Percentiles rank a stretch among this genome's conserved stretches.
phyloP scores from a whole-genome alignment of 2,113 vertebrate genomes.

The Silurus asotus region DNA sequence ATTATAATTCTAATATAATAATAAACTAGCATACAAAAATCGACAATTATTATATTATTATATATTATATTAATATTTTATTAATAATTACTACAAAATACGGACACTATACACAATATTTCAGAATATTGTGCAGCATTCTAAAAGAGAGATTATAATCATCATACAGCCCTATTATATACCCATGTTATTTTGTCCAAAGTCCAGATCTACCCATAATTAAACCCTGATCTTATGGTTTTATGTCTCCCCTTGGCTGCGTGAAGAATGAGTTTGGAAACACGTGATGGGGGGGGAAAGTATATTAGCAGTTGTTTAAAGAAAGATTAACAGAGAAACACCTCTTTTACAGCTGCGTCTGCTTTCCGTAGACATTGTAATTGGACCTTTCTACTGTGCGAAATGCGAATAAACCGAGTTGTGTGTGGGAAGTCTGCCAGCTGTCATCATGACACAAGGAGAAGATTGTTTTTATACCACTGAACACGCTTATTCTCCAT shows the following conservation, averaged over 20 bases:
- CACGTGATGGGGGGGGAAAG: background rate
- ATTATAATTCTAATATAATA: background rate
- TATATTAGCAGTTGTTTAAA: background rate
- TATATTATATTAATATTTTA: no score
- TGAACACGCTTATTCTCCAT: background rate
- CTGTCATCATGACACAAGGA: background rate
- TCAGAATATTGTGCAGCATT: background rate
- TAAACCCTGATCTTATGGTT: background rate
- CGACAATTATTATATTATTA: no score
- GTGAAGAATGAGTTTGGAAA: background rate
- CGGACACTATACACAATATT: background rate
- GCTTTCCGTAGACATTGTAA: constrained; percentile 3
- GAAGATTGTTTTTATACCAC: constrained; percentile 3
- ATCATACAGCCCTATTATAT: background rate
- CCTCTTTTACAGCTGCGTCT: background rate
- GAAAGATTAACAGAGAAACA: no score
- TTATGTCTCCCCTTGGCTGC: background rate
- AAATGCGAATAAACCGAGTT: background rate
- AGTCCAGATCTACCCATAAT: background rate
- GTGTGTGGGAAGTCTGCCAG: constrained; percentile 8
- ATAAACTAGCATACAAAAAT: no score
- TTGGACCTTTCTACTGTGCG: background rate
- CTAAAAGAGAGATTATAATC: background rate
- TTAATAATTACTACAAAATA: background rate
- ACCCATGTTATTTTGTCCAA: background rate